Conservation (phyloP, 2,797 vertebrate genomes). For the Simalia tracyae region DNA sequence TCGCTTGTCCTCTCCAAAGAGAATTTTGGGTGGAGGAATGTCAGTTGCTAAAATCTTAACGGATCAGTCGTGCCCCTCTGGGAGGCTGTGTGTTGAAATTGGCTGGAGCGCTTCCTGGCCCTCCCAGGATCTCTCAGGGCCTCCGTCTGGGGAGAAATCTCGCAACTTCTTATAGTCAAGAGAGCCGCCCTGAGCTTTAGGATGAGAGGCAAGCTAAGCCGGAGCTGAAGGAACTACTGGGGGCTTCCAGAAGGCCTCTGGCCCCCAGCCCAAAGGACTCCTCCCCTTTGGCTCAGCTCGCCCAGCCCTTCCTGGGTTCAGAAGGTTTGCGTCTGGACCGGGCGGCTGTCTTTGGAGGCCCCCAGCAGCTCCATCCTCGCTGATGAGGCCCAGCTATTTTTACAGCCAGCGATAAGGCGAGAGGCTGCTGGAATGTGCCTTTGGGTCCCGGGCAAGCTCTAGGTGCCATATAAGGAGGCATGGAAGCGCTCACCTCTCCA, state of each 20-base stretch:
- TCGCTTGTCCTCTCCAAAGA: too few species aligned
- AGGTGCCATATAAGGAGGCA: conserved; percentile 76
- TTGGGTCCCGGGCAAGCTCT: conserved; percentile 54
- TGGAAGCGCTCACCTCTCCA: conserved; percentile 71
- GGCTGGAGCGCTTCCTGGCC: too few species aligned
- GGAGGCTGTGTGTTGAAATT: too few species aligned
- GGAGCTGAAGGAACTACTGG: background rate
- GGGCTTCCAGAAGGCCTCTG: background rate
- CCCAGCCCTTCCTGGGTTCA: background rate
- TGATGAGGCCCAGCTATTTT: conserved; percentile 79
- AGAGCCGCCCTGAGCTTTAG: too few species aligned
- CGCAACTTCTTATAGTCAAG: too few species aligned
- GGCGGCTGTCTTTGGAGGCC: too few species aligned
- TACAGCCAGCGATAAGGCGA: conserved; percentile 75
- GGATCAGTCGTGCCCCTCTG: too few species aligned
- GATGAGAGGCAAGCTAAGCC: background rate
- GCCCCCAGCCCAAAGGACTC: background rate
- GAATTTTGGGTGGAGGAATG: too few species aligned
- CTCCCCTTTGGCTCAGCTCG: background rate
- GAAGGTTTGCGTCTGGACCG: background rate
- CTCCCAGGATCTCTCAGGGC: too few species aligned
- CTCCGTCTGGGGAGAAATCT: too few species aligned
- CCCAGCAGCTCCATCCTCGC: conserved; percentile 51
- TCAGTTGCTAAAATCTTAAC: too few species aligned
- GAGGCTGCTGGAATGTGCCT: conserved; percentile 68